Conservation (phyloP, 2,797 vertebrate species). For the Epinephelus awoara region DNA sequence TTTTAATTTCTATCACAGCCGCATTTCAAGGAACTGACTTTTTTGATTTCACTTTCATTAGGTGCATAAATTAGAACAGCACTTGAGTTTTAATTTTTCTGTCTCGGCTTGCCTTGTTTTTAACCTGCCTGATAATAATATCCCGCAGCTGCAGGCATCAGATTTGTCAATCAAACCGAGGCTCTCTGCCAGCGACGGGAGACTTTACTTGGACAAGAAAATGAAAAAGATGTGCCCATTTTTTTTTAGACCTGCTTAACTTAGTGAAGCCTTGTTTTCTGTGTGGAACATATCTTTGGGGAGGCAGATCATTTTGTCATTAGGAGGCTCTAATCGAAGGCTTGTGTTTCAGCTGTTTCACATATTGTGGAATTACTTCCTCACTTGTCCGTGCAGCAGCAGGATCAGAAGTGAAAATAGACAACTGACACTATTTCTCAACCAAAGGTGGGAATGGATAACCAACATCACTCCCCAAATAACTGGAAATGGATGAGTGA, state of each 20-base stretch:
- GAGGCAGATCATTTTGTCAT: neutral
- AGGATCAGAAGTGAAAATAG: neutral
- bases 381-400: neutral
- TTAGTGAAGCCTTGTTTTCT: conserved; percentile 2
- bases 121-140: neutral
- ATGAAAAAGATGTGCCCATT: neutral
- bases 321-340: neutral
- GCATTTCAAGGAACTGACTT: conserved; percentile 14
- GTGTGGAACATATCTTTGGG: neutral
- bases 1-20: conserved; percentile 30
- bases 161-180: neutral
- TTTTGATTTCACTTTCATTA: conserved; percentile 19
- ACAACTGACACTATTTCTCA: neutral
- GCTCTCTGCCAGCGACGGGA: neutral
- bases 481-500: neutral
- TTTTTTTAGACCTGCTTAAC: neutral
- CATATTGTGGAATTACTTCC: neutral
- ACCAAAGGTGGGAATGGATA: neutral
- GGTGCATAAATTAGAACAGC: conserved; percentile 12
- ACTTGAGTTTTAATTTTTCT: conserved; percentile 15
- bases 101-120: neutral
- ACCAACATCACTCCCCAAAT: neutral
- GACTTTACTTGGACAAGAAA: neutral
- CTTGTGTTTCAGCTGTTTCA: conserved; percentile 6
- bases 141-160: neutral